A percentile compares a stretch with the other conserved stretches of the same genome.
These are phyloP conservation scores for Acanthurus leucopareius DNA, from an alignment of 2,797 vertebrate genomes.

Conservation along the genomic window DNA sequence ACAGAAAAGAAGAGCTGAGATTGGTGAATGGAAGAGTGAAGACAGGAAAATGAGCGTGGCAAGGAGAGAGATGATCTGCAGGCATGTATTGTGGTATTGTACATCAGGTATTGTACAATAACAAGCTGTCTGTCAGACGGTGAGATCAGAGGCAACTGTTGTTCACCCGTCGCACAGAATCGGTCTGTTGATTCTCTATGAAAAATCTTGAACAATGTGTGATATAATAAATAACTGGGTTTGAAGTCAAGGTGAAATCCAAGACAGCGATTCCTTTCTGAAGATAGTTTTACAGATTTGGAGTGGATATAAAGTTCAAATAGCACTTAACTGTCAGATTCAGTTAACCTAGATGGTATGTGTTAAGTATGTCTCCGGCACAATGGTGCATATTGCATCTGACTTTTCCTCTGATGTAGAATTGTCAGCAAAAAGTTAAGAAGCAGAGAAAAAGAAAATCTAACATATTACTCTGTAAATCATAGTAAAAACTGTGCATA, in stretches of 20 bases:
- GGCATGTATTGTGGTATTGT: conserved; percentile 68
- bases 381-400: background rate
- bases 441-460: background rate
- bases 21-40: conserved; percentile 68
- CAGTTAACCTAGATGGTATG: conserved; percentile 8
- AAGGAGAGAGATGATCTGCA: conserved; percentile 62
- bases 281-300: conserved; percentile 39
- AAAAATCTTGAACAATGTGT: conserved; percentile 31
- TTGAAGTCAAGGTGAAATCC: conserved; percentile 47
- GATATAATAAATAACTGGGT: conserved; percentile 54
- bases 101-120: conserved; percentile 71
- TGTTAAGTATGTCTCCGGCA: background rate
- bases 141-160: conserved; percentile 69
- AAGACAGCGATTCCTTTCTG: conserved; percentile 15
- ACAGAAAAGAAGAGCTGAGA: conserved; percentile 69
- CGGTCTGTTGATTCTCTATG: conserved; percentile 47
- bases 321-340: conserved; percentile 14
- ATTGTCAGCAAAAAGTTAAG: background rate
- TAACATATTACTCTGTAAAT: background rate
- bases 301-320: conserved; percentile 26
- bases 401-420: background rate
- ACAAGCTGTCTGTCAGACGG: conserved; percentile 74
- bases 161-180: conserved; percentile 47
- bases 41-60: conserved; percentile 62
- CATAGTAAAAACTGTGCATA: background rate